Evolutionary conservation across 1,140 invertebrate species (phyloP), one percentile per base, ranked within the genome.

Genomic region (Brachionus rotundiformis): DNA sequence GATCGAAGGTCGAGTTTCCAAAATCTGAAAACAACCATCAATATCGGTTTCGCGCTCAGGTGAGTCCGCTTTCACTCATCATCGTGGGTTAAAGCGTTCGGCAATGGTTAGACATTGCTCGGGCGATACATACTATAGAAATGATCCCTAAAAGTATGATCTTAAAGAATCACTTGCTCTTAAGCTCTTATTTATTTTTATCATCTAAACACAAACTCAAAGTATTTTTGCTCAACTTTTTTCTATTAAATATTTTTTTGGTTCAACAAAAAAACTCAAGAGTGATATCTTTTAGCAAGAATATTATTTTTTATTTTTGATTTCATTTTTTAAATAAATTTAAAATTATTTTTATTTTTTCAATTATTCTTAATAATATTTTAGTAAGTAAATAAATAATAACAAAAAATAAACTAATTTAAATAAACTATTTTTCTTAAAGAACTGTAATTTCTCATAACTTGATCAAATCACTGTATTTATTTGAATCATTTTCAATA

Each of bases 21-120:
- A 4, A 16, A n/a, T n/a, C 11, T 19, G 29, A 68, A 68, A 68
- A 68, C 63, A 68, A 33, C 33, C 63, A 36, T 36, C 63, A 68
- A 68, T 68, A 68, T 68, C 63, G 63, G 27, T 68, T 68, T 68
- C 59, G 59, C 59, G 59, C 59, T 61, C 59, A 61, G 59, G 59
- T 61, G 23, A 61, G 23, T 61, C 27, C 23, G 59, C 59, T 61
- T 61, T 61, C 59, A 61, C 16, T 61, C 59, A 61, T 61, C 59
- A n/a, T n/a, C n/a, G n/a, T n/a, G n/a, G n/a, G n/a, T n/a, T n/a
- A n/a, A n/a, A n/a, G n/a, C n/a, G n/a, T n/a, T n/a, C n/a, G n/a
- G n/a, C n/a, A n/a, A n/a, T n/a, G n/a, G n/a, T n/a, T n/a, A n/a
- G n/a, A n/a, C n/a, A n/a, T n/a, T n/a, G n/a, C n/a, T n/a, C n/a